phyloP scores from a whole-genome alignment of 2,888 invertebrate genomes.

The Unio pictorum region DNA sequence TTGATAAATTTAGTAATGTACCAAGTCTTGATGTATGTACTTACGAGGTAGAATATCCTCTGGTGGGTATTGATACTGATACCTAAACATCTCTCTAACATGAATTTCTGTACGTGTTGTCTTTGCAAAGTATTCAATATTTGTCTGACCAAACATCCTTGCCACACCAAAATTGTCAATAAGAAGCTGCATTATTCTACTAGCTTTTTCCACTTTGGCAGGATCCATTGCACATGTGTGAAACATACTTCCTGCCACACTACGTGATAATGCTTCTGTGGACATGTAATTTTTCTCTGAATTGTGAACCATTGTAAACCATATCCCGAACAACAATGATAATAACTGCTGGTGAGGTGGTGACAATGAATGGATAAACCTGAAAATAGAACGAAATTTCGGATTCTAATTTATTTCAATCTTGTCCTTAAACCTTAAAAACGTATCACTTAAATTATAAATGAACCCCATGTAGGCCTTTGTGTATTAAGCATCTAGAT shows the following conservation, averaged over 20 bases:
- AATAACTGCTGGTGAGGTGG: slow-evolving; percentile 83
- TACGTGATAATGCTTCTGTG: slow-evolving; percentile 70
- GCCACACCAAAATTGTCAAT: slow-evolving; percentile 97
- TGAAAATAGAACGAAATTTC: slow-evolving; percentile 70
- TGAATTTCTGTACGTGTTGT: slow-evolving; percentile 67
- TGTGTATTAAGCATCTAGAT: no score
- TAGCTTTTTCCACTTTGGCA: slow-evolving; percentile 76
- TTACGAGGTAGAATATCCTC: slow-evolving; percentile 65
- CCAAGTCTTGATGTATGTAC: slow-evolving; percentile 16
- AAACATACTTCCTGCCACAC: slow-evolving; percentile 70
- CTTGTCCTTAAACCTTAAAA: no score
- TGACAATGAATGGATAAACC: slow-evolving; percentile 83
- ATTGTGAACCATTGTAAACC: slow-evolving; percentile 71
- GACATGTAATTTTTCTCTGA: slow-evolving; percentile 70
- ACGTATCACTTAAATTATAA: no score
- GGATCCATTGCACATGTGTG: slow-evolving; percentile 69
- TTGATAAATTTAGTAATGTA: neutral
- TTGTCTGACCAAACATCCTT: slow-evolving; percentile 86
- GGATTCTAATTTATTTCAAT: no score
- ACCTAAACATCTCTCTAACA: slow-evolving; percentile 67
- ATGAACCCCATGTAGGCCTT: no score
- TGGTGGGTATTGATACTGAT: slow-evolving; percentile 64
- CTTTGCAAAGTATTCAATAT: slow-evolving; percentile 69
- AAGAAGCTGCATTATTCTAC: slow-evolving; percentile 95
- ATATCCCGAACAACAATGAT: slow-evolving; percentile 96